These are phyloP conservation scores for Mobula birostris DNA, from an alignment of 2,113 vertebrate species.

Conservation along the genomic window DNA sequence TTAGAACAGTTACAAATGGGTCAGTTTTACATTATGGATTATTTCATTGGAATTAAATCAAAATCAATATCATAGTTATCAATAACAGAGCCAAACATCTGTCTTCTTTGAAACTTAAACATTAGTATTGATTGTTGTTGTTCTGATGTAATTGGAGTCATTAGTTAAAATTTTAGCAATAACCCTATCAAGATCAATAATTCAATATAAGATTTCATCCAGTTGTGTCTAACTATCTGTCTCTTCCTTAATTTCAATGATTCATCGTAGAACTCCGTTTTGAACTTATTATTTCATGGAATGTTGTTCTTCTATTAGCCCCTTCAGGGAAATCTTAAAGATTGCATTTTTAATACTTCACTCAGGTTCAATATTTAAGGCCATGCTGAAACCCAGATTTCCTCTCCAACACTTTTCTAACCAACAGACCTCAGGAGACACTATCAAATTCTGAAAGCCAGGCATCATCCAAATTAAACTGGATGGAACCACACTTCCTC, in stretches of 20 bases:
- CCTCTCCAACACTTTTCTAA: neutral
- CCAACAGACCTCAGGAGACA: neutral
- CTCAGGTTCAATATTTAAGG: neutral
- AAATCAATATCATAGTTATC: slow-evolving; percentile 30
- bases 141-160: no score
- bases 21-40: neutral
- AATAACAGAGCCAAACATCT: neutral
- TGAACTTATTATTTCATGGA: neutral
- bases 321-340: neutral
- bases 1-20: neutral
- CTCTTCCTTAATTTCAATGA: neutral
- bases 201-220: neutral
- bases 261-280: neutral
- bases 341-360: neutral
- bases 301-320: neutral
- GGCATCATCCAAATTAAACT: neutral
- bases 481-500: neutral
- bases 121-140: neutral
- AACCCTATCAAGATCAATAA: neutral
- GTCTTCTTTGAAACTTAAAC: neutral
- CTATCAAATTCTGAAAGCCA: neutral
- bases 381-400: neutral
- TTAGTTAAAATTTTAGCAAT: neutral
- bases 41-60: slow-evolving; percentile 17
- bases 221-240: neutral